Evolutionary conservation across 2,888 invertebrate genomes (phyloP).

Genomic region (Perizoma flavofasciatum): DNA sequence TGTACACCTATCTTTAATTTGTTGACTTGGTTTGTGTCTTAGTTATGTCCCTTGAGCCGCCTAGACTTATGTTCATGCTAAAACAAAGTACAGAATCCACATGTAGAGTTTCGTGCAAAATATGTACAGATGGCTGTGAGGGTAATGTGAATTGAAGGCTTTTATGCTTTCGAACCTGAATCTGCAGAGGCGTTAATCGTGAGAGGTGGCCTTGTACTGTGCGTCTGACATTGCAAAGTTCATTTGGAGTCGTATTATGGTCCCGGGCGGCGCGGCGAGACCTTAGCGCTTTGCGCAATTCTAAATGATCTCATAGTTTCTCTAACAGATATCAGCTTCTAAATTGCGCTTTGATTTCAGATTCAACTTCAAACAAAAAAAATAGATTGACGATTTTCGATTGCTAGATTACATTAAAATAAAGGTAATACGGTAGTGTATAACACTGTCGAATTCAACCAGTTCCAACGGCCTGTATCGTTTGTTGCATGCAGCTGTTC

Average conservation of each 20-base stretch:
- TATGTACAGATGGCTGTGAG: slow-evolving; percentile 46
- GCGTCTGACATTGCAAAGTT: slow-evolving; percentile 64
- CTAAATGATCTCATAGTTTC: slow-evolving; percentile 35
- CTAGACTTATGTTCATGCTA: slow-evolving; percentile 11
- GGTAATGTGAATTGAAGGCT: slow-evolving; percentile 48
- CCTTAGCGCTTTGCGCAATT: slow-evolving; percentile 53
- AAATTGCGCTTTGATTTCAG: neutral
- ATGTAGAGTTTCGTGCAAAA: slow-evolving; percentile 48
- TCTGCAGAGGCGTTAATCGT: slow-evolving; percentile 64
- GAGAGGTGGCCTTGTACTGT: slow-evolving; percentile 73
- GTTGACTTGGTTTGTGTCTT: too few species aligned
- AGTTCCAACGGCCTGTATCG: slow-evolving; percentile 19
- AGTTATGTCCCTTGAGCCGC: too few species aligned
- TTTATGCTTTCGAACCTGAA: slow-evolving; percentile 46
- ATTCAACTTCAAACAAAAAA: neutral
- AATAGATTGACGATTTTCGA: neutral
- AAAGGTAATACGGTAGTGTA: too few species aligned
- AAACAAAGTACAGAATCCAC: slow-evolving; percentile 45
- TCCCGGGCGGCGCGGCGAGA: slow-evolving; percentile 43
- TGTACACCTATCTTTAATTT: too few species aligned
- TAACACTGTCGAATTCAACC: slow-evolving; percentile 14
- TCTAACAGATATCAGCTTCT: slow-evolving; percentile 2
- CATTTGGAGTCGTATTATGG: slow-evolving; percentile 66
- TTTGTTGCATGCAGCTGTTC: slow-evolving; percentile 49
- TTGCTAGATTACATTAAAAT: too few species aligned